Conservation (phyloP, 2,797 vertebrate genomes). For the Microctenopoma lineatum region DNA sequence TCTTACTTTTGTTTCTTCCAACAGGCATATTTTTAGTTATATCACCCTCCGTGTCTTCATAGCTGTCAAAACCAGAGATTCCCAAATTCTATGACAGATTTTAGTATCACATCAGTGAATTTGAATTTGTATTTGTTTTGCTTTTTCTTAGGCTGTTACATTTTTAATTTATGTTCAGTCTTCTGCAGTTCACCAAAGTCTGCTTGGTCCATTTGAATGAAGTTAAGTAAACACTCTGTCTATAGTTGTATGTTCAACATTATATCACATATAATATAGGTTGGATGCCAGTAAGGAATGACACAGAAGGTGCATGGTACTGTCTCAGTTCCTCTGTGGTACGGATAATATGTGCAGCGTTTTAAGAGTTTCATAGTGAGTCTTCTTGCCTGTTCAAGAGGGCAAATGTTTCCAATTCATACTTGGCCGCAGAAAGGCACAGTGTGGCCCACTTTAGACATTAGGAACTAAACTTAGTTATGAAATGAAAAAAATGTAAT, state of each 20-base stretch:
- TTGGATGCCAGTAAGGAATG: conserved; percentile 42
- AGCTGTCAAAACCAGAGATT: too few species aligned
- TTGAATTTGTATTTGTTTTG: neutral
- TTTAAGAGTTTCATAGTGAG: conserved; percentile 49
- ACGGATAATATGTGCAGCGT: conserved; percentile 67
- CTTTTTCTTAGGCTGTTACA: neutral
- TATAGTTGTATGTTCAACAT: conserved; percentile 31
- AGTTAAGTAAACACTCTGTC: conserved; percentile 63
- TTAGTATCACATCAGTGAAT: neutral
- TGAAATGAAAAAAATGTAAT: conserved; percentile 37
- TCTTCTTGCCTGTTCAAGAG: conserved; percentile 41
- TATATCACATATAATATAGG: conserved; percentile 23
- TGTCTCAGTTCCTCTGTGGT: conserved; percentile 39
- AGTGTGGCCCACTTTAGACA: conserved; percentile 45
- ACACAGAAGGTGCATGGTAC: conserved; percentile 19
- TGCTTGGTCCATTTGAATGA: conserved; percentile 43
- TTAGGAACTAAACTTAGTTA: conserved; percentile 44
- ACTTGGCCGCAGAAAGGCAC: conserved; percentile 60
- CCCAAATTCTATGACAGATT: neutral
- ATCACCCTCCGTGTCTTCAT: too few species aligned
- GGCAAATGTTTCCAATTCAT: conserved; percentile 66
- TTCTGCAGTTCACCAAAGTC: conserved; percentile 40
- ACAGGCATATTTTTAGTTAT: neutral
- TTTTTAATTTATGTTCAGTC: neutral
- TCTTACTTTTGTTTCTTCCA: neutral